Evolutionary conservation across 2,113 vertebrate species (phyloP).

Genomic region (Aplodontia rufa): DNA sequence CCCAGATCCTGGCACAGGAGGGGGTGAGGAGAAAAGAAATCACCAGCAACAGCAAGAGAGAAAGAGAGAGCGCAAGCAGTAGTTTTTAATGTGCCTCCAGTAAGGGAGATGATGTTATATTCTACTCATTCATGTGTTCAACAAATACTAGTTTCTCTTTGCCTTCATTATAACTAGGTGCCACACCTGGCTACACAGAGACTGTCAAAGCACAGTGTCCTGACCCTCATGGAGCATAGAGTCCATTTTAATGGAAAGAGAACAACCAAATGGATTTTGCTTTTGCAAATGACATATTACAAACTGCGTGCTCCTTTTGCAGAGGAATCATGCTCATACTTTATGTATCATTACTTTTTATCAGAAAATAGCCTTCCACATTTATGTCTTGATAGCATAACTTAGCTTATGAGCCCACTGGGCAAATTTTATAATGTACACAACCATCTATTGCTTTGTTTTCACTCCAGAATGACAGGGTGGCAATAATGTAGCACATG

Average conservation of each 20-base stretch:
- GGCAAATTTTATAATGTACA: neutral
- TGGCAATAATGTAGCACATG: neutral
- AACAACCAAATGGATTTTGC: neutral
- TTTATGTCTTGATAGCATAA: conserved; percentile 50
- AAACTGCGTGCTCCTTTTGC: conserved; percentile 5
- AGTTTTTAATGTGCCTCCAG: neutral
- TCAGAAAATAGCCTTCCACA: conserved; percentile 46
- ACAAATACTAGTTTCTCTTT: neutral
- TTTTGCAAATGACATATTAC: conserved; percentile 16
- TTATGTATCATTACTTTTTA: conserved; percentile 58
- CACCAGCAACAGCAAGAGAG: neutral
- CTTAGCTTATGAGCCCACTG: neutral
- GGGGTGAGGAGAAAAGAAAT: neutral
- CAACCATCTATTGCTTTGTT: neutral
- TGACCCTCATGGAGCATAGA: neutral
- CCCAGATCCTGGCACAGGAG: neutral
- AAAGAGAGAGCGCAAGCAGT: neutral
- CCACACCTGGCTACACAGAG: neutral
- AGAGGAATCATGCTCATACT: conserved; percentile 43
- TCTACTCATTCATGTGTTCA: neutral
- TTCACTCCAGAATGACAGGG: neutral
- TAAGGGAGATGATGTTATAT: neutral
- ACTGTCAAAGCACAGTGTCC: neutral
- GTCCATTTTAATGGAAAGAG: neutral
- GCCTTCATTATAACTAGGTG: neutral